Conservation (phyloP, 92 coral and sea anemone species). For the Bergia puertoricense region DNA sequence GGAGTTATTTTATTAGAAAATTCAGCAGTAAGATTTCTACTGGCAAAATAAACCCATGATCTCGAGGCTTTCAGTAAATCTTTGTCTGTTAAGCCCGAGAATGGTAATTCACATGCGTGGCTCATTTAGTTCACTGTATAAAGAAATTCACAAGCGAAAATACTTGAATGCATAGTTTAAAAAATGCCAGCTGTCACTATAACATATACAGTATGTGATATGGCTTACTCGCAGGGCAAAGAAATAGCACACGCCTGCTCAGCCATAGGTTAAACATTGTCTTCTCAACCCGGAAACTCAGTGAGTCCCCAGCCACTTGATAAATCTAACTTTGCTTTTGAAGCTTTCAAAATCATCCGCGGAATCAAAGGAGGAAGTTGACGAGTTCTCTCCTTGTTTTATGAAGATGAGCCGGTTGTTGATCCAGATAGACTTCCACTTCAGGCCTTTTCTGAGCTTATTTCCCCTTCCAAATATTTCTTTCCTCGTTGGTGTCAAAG, state of each 20-base stretch:
- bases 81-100: slow-evolving; percentile 37
- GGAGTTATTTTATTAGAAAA: too few relatives aligned
- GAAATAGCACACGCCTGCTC: too few relatives aligned
- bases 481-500: slow-evolving; percentile 6
- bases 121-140: neutral
- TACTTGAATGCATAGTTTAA: too few relatives aligned
- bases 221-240: too few relatives aligned
- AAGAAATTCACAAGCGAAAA: too few relatives aligned
- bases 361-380: slow-evolving; percentile 32
- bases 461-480: neutral
- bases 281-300: too few relatives aligned
- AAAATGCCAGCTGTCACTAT: too few relatives aligned
- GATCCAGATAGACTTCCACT: slow-evolving; percentile 36
- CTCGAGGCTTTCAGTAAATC: slow-evolving; percentile 35
- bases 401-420: slow-evolving; percentile 27
- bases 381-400: slow-evolving; percentile 17
- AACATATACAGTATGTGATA: too few relatives aligned
- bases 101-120: slow-evolving; percentile 14
- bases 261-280: too few relatives aligned
- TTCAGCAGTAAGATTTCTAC: too few relatives aligned
- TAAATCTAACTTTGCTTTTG: slow-evolving; percentile 1
- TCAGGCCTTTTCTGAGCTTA: slow-evolving; percentile 32
- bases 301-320: too few relatives aligned
- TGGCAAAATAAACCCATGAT: slow-evolving; percentile 30
- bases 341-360: slow-evolving; percentile 39